Evolutionary conservation across 2,113 vertebrate genomes (phyloP).

Genomic region (Pelmatolapia mariae): DNA sequence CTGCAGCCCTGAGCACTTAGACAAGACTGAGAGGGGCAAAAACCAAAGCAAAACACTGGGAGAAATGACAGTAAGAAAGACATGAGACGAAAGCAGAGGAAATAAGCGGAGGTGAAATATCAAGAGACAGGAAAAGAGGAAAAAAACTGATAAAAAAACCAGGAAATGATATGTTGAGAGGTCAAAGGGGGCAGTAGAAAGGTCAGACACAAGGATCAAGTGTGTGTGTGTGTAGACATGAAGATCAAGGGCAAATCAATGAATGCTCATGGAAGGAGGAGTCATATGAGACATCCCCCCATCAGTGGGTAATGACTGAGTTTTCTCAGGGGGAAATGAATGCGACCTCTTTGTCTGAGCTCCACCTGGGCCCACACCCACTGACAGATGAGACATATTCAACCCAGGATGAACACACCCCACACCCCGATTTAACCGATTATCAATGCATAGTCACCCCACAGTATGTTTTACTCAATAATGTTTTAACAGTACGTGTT

Average conservation of each 20-base stretch:
- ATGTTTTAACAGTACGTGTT: background rate
- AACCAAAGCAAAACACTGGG: background rate
- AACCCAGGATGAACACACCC: background rate
- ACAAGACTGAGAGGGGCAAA: background rate
- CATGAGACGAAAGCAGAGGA: background rate
- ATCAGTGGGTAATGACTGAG: background rate
- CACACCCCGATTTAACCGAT: background rate
- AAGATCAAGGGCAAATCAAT: conserved; percentile 12
- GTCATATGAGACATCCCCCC: conserved; percentile 1
- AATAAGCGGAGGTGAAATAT: background rate
- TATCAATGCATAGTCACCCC: background rate
- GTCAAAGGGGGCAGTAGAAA: background rate
- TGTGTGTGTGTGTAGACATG: background rate
- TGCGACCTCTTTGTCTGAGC: conserved; percentile 37
- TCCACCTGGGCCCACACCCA: background rate
- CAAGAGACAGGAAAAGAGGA: background rate
- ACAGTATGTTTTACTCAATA: background rate
- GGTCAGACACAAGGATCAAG: background rate
- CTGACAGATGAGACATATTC: conserved; percentile 6
- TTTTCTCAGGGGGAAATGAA: conserved; percentile 13
- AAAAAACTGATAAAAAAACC: background rate
- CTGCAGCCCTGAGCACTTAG: conserved; percentile 32
- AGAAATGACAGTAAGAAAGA: background rate
- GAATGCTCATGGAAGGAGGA: background rate
- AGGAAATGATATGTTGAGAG: background rate